Percentiles rank a stretch among this genome's conserved stretches.
Evolutionary conservation across 2,888 invertebrate genomes (phyloP).

Genomic region (Mactromeris polynyma): DNA sequence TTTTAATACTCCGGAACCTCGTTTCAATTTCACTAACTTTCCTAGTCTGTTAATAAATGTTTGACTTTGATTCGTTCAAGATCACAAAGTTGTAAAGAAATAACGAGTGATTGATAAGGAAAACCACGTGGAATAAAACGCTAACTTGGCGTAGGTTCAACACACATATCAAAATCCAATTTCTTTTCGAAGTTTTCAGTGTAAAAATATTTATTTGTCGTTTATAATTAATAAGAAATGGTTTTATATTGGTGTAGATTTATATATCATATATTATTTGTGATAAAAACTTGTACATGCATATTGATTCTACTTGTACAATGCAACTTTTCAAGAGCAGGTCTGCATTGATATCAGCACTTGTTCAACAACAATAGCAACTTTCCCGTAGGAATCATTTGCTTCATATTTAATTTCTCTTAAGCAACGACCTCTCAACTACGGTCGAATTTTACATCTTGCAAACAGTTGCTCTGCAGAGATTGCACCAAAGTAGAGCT

Average conservation of each 20-base stretch:
- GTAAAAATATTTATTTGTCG: background rate
- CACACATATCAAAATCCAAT: background rate
- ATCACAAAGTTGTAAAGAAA: background rate
- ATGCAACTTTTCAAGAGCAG: too few species aligned
- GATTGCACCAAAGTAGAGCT: too few species aligned
- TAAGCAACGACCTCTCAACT: too few species aligned
- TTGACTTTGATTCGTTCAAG: constrained; percentile 2
- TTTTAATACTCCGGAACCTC: background rate
- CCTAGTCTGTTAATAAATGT: background rate
- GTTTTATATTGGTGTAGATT: background rate
- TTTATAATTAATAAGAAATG: background rate
- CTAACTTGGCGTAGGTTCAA: background rate
- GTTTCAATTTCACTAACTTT: background rate
- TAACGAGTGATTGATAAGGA: background rate
- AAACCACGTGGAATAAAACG: background rate
- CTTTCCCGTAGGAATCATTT: too few species aligned
- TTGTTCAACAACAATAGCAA: too few species aligned
- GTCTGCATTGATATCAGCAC: too few species aligned
- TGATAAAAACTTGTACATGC: too few species aligned
- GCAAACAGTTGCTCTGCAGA: too few species aligned
- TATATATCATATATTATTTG: too few species aligned
- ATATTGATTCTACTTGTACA: too few species aligned
- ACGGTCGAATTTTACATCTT: too few species aligned
- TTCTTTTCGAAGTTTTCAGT: background rate
- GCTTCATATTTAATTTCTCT: too few species aligned